phyloP scores from a whole-genome alignment of 2,113 vertebrate genomes.

The Poeciliopsis turrubarensis region DNA sequence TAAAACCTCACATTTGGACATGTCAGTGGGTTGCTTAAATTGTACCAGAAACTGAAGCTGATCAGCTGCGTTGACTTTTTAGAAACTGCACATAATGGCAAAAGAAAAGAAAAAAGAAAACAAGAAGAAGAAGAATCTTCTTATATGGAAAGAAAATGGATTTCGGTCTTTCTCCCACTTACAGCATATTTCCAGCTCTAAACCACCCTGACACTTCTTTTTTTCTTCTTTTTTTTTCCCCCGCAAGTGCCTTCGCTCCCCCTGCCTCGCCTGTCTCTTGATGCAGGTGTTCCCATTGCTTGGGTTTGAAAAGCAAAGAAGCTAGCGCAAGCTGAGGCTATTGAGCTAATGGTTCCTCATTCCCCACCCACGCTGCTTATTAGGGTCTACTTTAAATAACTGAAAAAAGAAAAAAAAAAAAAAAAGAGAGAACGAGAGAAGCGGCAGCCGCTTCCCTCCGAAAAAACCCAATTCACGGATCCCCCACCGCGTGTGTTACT shows the following conservation, averaged over 20 bases:
- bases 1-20: background rate
- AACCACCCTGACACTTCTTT: conserved; percentile 14
- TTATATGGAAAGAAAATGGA: background rate
- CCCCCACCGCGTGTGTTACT: conserved; percentile 35
- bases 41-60: background rate
- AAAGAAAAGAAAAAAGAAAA: background rate
- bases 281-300: conserved; percentile 70
- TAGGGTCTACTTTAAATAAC: conserved; percentile 66
- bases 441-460: conserved; percentile 32
- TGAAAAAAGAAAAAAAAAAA: conserved; percentile 11
- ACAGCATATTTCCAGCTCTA: conserved; percentile 19
- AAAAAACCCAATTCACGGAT: conserved; percentile 54
- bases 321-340: conserved; percentile 44
- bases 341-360: conserved; percentile 73
- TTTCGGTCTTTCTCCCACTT: conserved; percentile 2
- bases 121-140: background rate
- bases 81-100: background rate
- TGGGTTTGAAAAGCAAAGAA: conserved; percentile 52
- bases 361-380: conserved; percentile 71
- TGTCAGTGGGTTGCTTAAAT: background rate
- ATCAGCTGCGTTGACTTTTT: background rate
- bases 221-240: background rate
- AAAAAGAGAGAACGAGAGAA: conserved; percentile 51
- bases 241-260: conserved; percentile 12
- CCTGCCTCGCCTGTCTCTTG: conserved; percentile 8